Conservation (phyloP, 2,888 invertebrate species). For the Thysanoteuthis rhombus region DNA sequence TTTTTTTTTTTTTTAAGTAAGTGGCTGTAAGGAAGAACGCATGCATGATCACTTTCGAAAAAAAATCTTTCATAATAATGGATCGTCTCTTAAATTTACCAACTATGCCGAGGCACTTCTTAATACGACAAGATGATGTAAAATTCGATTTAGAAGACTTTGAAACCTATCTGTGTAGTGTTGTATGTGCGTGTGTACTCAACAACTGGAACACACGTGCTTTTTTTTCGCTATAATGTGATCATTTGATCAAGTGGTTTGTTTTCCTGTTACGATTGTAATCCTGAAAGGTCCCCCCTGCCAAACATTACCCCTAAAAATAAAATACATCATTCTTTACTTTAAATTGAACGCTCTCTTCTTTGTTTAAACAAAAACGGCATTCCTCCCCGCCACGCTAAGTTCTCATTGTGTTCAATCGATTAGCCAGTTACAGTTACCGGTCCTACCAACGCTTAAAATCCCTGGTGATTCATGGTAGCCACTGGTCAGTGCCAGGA, state of each 20-base stretch:
- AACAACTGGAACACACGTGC: not conserved
- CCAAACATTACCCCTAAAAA: not conserved
- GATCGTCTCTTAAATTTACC: too few species aligned
- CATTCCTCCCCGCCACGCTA: not conserved
- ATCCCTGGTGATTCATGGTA: not conserved
- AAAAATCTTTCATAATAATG: not conserved
- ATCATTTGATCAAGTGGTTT: not conserved
- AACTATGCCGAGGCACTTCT: too few species aligned
- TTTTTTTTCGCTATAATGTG: not conserved
- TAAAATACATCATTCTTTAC: not conserved
- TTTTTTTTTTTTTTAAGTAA: too few species aligned
- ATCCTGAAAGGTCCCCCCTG: not conserved
- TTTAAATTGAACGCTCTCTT: not conserved
- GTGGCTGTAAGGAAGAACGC: not conserved
- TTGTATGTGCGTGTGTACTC: too few species aligned
- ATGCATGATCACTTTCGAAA: not conserved
- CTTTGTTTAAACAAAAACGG: not conserved
- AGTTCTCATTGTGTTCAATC: not conserved
- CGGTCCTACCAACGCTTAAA: not conserved
- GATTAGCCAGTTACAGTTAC: not conserved
- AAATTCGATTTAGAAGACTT: too few species aligned
- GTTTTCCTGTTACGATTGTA: not conserved
- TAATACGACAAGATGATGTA: too few species aligned
- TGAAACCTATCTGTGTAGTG: too few species aligned
- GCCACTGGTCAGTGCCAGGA: not conserved